These are phyloP conservation scores for Cinclus cinclus DNA, from an alignment of 2,113 vertebrate species.

Conservation along the genomic window DNA sequence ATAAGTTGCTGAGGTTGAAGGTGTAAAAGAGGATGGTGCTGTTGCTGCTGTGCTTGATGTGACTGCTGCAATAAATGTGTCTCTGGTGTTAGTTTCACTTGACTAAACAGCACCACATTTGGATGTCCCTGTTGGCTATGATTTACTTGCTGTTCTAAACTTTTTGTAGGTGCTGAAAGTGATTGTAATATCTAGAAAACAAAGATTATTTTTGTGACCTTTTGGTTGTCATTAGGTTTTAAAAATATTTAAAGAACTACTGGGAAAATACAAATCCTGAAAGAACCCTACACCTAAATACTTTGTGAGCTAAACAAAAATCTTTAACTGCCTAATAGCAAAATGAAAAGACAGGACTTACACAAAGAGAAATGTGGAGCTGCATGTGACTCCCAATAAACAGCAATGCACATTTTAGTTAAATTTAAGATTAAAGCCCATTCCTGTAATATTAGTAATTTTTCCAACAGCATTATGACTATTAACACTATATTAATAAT, in stretches of 20 bases:
- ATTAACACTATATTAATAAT: neutral
- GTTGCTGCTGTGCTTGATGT: constrained; percentile 76
- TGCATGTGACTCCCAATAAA: neutral
- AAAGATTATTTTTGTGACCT: constrained; percentile 36
- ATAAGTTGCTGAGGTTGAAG: constrained; percentile 79
- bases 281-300: neutral
- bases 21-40: constrained; percentile 78
- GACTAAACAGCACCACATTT: constrained; percentile 77
- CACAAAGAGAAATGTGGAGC: neutral
- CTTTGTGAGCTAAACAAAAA: neutral
- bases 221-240: constrained; percentile 8
- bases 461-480: neutral
- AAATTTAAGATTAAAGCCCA: neutral
- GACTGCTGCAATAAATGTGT: constrained; percentile 79
- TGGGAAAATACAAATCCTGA: constrained; percentile 10
- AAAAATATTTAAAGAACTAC: constrained; percentile 34
- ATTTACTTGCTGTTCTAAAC: constrained; percentile 83
- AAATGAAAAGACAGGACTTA: neutral
- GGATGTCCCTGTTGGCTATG: constrained; percentile 82
- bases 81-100: constrained; percentile 78
- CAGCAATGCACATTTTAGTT: neutral
- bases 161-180: constrained; percentile 88
- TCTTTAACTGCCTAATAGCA: neutral
- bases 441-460: neutral
- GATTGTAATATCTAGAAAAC: constrained; percentile 88